phyloP scores from a whole-genome alignment of 2,113 vertebrate species.

The Callopanchax toddi region DNA sequence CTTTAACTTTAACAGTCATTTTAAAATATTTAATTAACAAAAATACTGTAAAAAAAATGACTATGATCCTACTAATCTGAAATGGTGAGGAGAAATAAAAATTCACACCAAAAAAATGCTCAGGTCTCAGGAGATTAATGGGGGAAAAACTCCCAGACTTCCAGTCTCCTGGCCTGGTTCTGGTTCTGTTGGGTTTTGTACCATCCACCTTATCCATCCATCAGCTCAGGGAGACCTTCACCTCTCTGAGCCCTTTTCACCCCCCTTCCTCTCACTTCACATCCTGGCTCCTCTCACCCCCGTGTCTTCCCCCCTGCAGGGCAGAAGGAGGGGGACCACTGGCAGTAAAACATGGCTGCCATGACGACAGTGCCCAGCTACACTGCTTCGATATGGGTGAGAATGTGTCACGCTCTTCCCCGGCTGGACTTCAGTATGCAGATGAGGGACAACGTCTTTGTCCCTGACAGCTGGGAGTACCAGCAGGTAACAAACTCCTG shows the following conservation, averaged over 20 bases:
- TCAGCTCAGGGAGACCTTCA: no score
- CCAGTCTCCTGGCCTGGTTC: no score
- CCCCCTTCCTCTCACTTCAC: conserved; percentile 13
- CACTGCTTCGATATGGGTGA: conserved; percentile 81
- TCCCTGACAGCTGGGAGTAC: conserved; percentile 85
- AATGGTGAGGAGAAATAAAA: no score
- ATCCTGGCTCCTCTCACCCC: conserved; percentile 33
- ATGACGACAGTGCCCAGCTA: conserved; percentile 82
- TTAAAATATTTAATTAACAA: no score
- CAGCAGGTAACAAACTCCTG: conserved; percentile 78
- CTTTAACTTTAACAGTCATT: no score
- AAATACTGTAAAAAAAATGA: no score
- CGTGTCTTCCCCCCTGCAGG: conserved; percentile 46
- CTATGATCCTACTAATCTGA: no score
- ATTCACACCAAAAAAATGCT: no score
- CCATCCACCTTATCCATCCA: no score
- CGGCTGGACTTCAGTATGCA: conserved; percentile 82
- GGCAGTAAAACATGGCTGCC: conserved; percentile 71
- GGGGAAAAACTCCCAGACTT: no score
- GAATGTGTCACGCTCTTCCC: conserved; percentile 81
- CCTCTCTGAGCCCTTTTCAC: background rate
- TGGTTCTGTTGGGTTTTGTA: no score
- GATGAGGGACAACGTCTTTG: conserved; percentile 80
- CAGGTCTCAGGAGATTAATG: no score
- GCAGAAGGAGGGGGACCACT: conserved; percentile 58